Percentiles rank a stretch among this genome's conserved stretches.
Conservation (phyloP, 2,888 invertebrate species). For the Alsophila aescularia region DNA sequence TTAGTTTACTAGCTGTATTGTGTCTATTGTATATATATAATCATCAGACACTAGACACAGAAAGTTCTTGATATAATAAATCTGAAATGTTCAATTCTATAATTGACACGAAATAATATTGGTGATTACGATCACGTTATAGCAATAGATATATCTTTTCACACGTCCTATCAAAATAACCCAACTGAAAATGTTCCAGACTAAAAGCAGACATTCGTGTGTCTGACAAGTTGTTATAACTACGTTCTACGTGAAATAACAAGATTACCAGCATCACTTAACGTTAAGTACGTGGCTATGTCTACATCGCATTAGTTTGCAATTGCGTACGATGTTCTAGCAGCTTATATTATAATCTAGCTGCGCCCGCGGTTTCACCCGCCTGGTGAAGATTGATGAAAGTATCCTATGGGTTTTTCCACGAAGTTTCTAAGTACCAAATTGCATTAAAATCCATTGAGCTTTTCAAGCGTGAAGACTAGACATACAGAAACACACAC, state of each 20-base stretch:
- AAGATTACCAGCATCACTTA: constrained; percentile 6
- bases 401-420: too few species aligned
- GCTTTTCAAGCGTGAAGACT: too few species aligned
- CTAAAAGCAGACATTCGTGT: constrained; percentile 10
- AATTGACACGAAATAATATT: background rate
- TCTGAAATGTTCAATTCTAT: too few species aligned
- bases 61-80: background rate
- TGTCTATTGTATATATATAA: too few species aligned
- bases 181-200: constrained; percentile 4
- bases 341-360: too few species aligned
- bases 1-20: too few species aligned
- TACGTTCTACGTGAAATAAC: constrained; percentile 19
- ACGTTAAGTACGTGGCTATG: background rate
- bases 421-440: too few species aligned
- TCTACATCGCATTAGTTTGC: background rate
- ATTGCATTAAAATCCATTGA: too few species aligned
- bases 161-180: constrained; percentile 14
- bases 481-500: too few species aligned
- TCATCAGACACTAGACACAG: too few species aligned
- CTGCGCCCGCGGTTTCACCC: too few species aligned
- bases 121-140: background rate
- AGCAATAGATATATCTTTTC: background rate
- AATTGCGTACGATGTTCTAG: background rate
- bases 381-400: too few species aligned
- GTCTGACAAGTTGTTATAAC: constrained; percentile 12